phyloP scores from a whole-genome alignment of 2,888 invertebrate species.

The Phalera bucephala region DNA sequence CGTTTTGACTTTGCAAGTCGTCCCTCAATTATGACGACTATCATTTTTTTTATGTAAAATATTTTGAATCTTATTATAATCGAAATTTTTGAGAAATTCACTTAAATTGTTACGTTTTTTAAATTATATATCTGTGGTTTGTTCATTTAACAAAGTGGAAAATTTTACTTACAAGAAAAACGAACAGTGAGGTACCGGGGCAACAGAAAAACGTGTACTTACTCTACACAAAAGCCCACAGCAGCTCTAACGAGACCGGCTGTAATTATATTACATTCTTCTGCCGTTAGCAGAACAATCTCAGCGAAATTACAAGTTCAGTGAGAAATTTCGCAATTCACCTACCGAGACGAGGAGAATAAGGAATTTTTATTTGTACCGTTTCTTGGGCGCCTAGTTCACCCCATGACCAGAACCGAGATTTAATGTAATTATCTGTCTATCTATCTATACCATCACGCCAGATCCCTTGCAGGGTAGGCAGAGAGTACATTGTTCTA shows the following conservation, averaged over 20 bases:
- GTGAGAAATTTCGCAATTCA: slow-evolving; percentile 47
- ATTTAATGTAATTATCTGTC: background rate
- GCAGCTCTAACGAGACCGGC: slow-evolving; percentile 49
- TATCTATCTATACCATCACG: background rate
- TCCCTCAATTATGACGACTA: too few species aligned
- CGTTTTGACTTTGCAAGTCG: too few species aligned
- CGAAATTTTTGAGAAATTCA: too few species aligned
- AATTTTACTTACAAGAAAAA: slow-evolving; percentile 19
- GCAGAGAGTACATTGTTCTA: too few species aligned
- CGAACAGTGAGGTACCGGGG: slow-evolving; percentile 29
- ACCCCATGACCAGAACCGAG: background rate
- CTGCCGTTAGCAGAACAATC: slow-evolving; percentile 67
- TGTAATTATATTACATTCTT: slow-evolving; percentile 74
- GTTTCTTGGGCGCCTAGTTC: slow-evolving; percentile 3
- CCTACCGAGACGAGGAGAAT: slow-evolving; percentile 12
- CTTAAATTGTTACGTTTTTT: too few species aligned
- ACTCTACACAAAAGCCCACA: slow-evolving; percentile 41
- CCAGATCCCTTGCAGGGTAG: too few species aligned
- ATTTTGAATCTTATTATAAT: too few species aligned
- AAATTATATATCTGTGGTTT: too few species aligned
- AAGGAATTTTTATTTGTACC: slow-evolving; percentile 20
- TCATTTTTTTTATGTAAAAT: too few species aligned
- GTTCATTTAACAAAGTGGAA: slow-evolving; percentile 10
- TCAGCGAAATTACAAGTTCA: slow-evolving; percentile 61
- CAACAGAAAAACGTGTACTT: slow-evolving; percentile 32